Evolutionary conservation across 2,888 invertebrate species (phyloP).

Genomic region (Phengaris arion): DNA sequence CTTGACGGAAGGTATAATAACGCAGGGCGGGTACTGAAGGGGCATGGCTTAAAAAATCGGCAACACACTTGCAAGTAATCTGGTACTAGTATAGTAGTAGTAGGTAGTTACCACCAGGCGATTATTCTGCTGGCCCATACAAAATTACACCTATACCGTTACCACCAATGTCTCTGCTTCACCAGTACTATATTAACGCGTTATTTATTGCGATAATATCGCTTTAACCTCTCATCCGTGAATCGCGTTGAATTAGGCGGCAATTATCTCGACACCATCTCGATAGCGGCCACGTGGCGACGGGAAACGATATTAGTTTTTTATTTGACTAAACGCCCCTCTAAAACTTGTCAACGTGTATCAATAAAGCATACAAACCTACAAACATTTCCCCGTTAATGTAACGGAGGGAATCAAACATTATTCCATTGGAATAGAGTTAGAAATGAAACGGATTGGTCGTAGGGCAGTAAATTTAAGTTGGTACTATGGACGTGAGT

Average conservation of each 20-base stretch:
- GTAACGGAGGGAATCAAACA: conserved; percentile 20
- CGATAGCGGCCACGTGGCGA: conserved; percentile 65
- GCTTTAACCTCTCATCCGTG: conserved; percentile 36
- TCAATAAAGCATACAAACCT: conserved; percentile 45
- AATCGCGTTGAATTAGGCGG: conserved; percentile 61
- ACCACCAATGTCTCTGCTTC: too few relatives aligned
- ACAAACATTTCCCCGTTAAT: conserved; percentile 1
- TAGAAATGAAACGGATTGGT: neutral
- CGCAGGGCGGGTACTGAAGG: too few relatives aligned
- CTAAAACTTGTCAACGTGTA: conserved; percentile 74
- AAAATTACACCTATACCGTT: too few relatives aligned
- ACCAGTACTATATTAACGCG: neutral
- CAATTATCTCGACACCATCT: conserved; percentile 73
- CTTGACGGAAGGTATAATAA: too few relatives aligned
- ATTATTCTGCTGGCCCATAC: too few relatives aligned
- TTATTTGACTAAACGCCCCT: conserved; percentile 71
- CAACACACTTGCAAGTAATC: too few relatives aligned
- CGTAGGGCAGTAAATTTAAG: conserved; percentile 36
- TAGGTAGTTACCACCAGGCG: too few relatives aligned
- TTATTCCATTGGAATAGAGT: conserved; percentile 31
- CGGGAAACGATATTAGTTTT: conserved; percentile 68
- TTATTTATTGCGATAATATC: neutral
- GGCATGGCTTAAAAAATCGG: too few relatives aligned
- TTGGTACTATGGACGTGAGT: conserved; percentile 49
- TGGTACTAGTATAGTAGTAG: too few relatives aligned